Base-by-base conservation (phyloP, 1,140 invertebrate genomes). In the Pissodes strobi region DNA sequence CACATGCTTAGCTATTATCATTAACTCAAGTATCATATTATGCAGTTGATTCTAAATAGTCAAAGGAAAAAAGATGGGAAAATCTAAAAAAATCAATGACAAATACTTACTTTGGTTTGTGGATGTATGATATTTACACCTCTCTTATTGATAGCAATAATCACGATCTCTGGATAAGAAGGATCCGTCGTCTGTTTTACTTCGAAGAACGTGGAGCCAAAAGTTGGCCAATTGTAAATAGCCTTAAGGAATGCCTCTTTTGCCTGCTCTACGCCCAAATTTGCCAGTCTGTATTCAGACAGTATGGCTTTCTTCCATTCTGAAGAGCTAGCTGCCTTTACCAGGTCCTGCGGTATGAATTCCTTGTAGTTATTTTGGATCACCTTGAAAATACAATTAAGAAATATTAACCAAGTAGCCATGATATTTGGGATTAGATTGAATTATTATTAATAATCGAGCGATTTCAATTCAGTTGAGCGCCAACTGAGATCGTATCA, bases 161-260 rank as follows among this genome's bases (percentile, higher is more conserved):
- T 82, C 10, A 97, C 83, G 68, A 89, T 85, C 77, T 95, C 92
- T 2, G 94, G 92, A 74, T 91, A 91, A 41, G 84, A 87, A 0
- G 89, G 84, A 68, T 95, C 91, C 1, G 92, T 92, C 3, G 90
- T 90, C 75, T 89, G 93, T 78, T 93, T 94, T 0, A 96, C 93
- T 84, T 95, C 92, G 80, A 98, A 97, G 81, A 98, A 98, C 0
- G 95, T 93, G 5, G 93, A 96, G 13, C 95, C 95, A 81, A 97
- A 98, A 56, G 92, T 95, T 5, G 90, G 89, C 85, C 90, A 90
- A 72, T 87, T 83, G 72, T 87, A 89, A 27, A 96, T 88, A 61
- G 86, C 83, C 73, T 92, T 91, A 8, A 97, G 81, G 75, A 97
- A 97, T 60, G 83, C 82, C 18, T 91, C 82, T 79, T 96, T 97